Evolutionary conservation across 2,113 vertebrate genomes (phyloP), one percentile per base, ranked within the genome.

Genomic region (Saccopteryx leptura): DNA sequence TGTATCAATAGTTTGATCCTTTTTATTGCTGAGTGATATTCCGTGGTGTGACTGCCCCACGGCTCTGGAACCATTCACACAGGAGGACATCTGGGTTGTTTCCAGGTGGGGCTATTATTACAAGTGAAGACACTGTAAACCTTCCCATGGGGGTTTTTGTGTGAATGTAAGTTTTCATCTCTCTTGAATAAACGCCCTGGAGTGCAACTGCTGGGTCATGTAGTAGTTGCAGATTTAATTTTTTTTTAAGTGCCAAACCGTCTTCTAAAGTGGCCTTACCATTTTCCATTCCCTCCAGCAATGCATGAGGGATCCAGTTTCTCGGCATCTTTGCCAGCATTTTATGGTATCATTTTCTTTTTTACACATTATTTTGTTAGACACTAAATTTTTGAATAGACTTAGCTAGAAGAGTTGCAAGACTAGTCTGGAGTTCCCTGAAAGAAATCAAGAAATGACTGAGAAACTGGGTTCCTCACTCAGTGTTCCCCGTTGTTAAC

Each of bases 351-450:
- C 84, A 23, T 9, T n/a, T 63, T 52, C 21, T 33, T 79, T 56
- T 83, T 56, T 10, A 78, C 11, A 48, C 28, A 28, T 60, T 39
- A 74, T 86, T 91, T 80, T 90, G 23, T 7, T 5, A 82, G 46
- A n/a, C 9, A 56, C 21, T 82, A 46, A 66, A 63, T 75, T 48
- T 90, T 58, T n/a, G 66, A 50, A 66, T 84, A 28, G 8, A 71
- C 65, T 72, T 54, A 68, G 39, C 11, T 46, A 61, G 74, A 56
- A 75, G 75, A 81, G 83, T 68, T 82, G 18, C 79, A 79, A 76
- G 19, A n/a, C 69, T 15, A 28, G 11, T 24, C n/a, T 46, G 48
- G 61, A 88, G 18, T 33, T 58, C 13, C 71, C 39, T 0, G 31
- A 61, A 79, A 54, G 48, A 33, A 54, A 54, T 19, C 26, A 26